Base-by-base conservation (phyloP, 2,888 invertebrate species). In the Eurois occulta region DNA sequence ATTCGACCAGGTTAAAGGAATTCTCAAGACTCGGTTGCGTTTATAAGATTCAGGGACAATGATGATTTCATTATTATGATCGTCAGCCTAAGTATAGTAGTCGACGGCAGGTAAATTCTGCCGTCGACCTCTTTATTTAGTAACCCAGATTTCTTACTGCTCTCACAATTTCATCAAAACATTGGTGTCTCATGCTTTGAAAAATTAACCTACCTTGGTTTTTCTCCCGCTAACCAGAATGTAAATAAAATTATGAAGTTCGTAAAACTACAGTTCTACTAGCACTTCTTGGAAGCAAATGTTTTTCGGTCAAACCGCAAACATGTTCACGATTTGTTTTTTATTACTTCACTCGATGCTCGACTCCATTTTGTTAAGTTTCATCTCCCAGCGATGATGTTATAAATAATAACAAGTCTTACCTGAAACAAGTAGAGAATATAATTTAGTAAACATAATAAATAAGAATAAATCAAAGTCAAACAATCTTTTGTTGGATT, bases 351-450 rank as follows among this genome's bases (percentile, higher is more conserved):
- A 60, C 38, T 67, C 18, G 32, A 66, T 52, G n/a, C 46, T 72
- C 58, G 24, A 32, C 38, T 66, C 24, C 24, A 38, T 78, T n/a
- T 62, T 64, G 28, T 28, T 73, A 21, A 16, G 10, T 69, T 74
- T 52, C 16, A 66, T 78, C 48, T 75, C 62, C 66, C 28, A 64
- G 32, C 32, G n/a, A 72, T n/a, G 62, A 77, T 69, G 66, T 55
- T 69, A 80, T n/a, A 35, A 66, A 73, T 35, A 58, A 65, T 35
- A 65, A 69, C 66, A 65, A 60, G n/a, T 46, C 81, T 87, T 87
- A 87, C 87, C 87, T 87, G 87, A 80, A 87, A 87, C 87, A 88
- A 87, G 58, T 18, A 76, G 38, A 88, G n/a, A 80, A 76, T 11
- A 67, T 41, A 71, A 77, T 80, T 84, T 66, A 75, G 68, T 60